A percentile compares a stretch with the other conserved stretches of the same genome.
Conservation (phyloP, 2,888 invertebrate genomes). For the Clusia tigrina region DNA sequence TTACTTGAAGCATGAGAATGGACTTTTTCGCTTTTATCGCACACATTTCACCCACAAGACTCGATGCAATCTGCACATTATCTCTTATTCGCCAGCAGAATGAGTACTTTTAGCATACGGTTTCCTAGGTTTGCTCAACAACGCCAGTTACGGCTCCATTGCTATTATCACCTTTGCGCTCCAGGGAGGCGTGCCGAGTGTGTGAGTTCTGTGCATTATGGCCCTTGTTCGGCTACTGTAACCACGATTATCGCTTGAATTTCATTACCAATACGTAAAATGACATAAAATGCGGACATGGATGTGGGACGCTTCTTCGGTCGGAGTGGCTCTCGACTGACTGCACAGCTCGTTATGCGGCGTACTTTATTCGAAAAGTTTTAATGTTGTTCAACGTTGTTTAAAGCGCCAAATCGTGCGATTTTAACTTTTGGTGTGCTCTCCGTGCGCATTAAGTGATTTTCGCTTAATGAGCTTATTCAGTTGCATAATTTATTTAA, state of each 20-base stretch:
- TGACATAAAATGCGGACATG: neutral
- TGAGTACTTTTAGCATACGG: no score
- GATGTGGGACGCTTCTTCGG: neutral
- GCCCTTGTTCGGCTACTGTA: no score
- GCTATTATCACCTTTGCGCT: conserved; percentile 7
- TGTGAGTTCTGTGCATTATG: neutral
- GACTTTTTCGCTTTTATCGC: no score
- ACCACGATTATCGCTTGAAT: neutral
- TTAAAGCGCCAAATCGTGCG: neutral
- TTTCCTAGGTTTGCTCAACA: no score
- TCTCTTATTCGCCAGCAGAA: no score
- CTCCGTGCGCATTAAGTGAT: neutral
- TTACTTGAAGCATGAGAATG: no score
- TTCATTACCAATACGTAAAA: neutral
- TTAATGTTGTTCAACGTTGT: neutral
- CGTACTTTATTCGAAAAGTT: conserved; percentile 3
- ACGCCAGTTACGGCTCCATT: neutral
- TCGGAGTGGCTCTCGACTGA: neutral
- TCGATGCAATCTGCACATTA: no score
- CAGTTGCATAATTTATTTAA: neutral
- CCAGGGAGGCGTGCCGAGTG: neutral
- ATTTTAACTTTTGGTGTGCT: neutral
- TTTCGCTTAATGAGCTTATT: neutral
- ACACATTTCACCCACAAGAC: no score
- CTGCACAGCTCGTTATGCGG: conserved; percentile 1